phyloP scores from a whole-genome alignment of 2,888 invertebrate genomes.

The Campoplex capitator region DNA sequence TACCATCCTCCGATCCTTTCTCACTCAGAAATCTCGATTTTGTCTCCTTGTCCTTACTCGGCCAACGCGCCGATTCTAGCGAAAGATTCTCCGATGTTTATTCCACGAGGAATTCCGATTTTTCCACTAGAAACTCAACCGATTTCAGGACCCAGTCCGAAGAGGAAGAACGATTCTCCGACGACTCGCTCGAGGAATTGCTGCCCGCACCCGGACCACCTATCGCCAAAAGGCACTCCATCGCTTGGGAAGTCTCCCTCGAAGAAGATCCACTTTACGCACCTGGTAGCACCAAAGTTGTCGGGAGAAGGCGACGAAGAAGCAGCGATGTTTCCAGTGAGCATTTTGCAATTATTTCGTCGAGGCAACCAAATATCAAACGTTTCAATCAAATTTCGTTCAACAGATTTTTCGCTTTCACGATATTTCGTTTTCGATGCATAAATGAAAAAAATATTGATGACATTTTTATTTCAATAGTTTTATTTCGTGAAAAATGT shows the following conservation, averaged over 20 bases:
- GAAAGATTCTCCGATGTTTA: slow-evolving; percentile 82
- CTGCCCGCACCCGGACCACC: slow-evolving; percentile 87
- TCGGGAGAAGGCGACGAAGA: slow-evolving; percentile 84
- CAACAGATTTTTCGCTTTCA: too few relatives aligned
- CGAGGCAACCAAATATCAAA: too few relatives aligned
- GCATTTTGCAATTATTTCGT: slow-evolving; percentile 65
- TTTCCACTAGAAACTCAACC: slow-evolving; percentile 82
- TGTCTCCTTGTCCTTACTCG: slow-evolving; percentile 79
- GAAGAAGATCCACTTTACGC: slow-evolving; percentile 89
- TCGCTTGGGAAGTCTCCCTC: slow-evolving; percentile 95
- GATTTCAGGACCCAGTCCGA: slow-evolving; percentile 84
- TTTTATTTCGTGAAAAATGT: too few relatives aligned
- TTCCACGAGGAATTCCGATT: slow-evolving; percentile 81
- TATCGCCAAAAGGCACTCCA: slow-evolving; percentile 90
- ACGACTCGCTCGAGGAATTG: slow-evolving; percentile 93
- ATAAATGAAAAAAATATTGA: too few relatives aligned
- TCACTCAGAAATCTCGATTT: slow-evolving; percentile 82
- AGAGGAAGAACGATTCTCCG: slow-evolving; percentile 90
- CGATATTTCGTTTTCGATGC: not conserved
- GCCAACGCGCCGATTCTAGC: slow-evolving; percentile 79
- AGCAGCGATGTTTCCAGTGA: slow-evolving; percentile 85
- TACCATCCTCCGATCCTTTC: slow-evolving; percentile 82
- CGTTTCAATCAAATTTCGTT: too few relatives aligned
- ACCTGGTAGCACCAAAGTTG: slow-evolving; percentile 89
- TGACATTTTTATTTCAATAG: too few relatives aligned